Evolutionary conservation across 92 coral and sea anemone genomes (phyloP), one percentile per base, ranked within the genome.

Genomic region (Blastomussa wellsi): DNA sequence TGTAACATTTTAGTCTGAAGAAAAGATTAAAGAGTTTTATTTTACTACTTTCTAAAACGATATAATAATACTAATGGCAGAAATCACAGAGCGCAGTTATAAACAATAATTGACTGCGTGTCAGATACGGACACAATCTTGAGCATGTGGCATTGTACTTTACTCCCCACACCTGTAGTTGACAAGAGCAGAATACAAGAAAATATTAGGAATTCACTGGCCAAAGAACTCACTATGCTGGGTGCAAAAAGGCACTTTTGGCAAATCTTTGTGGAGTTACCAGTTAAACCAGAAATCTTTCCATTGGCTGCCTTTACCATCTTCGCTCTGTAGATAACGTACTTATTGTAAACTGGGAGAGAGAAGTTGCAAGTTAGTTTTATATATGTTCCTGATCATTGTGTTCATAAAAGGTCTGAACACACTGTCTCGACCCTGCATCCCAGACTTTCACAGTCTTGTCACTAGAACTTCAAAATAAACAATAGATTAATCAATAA

Each of bases 401-500:
- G 86, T 96, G 99, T 72, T 96, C 98, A 75, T 96, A 93, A 82
- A 96, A 96, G 1, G 99, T 96, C 68, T 96, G 98, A 57, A 94
- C 93, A 28, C 96, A 93, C 77, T 94, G 99, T 36, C 99, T 86
- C 26, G 99, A 88, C 0, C 99, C 99, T 17, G 99, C 98, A 71
- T 96, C 97, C 99, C 99, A 96, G 7, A 96, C 87, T 85, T 96
- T 96, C 12, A 96, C 99, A 60, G 98, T 89, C 83, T 96, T 96
- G 90, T 96, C 99, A 70, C 99, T 96, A 59, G 99, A 96, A 79
- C 99, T 95, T 41, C 28, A 79, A 14, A 60, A 38, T 14, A 29
- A 72, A 49, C 31, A 68, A 38, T 2, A 1, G 32, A 31, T 35
- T 38, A 37, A 29, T 52, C n/a, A n/a, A n/a, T n/a, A n/a, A n/a